These are phyloP conservation scores for Chironomus striatipennis DNA, from an alignment of 1,140 invertebrate genomes.

Conservation along the genomic window DNA sequence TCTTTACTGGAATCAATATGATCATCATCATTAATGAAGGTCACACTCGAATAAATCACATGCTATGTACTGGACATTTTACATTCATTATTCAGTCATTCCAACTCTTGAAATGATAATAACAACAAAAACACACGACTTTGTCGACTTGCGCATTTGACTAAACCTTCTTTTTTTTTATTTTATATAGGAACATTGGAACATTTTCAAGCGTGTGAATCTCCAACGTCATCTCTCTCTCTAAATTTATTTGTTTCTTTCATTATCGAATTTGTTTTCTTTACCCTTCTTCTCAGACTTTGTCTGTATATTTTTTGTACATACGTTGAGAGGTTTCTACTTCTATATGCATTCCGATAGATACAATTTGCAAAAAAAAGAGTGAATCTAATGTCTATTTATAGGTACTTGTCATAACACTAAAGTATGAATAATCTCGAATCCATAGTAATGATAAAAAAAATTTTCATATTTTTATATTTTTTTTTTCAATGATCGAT, in stretches of 20 bases:
- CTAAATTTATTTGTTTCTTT: neutral
- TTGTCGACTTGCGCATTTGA: neutral
- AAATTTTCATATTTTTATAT: too few species aligned
- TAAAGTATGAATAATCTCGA: neutral
- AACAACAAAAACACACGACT: constrained; percentile 10
- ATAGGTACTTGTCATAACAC: too few species aligned
- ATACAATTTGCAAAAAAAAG: too few species aligned
- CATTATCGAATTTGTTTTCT: neutral
- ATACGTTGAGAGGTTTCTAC: too few species aligned
- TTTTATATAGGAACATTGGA: neutral
- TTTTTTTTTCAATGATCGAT: too few species aligned
- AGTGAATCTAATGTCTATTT: too few species aligned
- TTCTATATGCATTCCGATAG: too few species aligned
- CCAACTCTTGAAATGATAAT: neutral
- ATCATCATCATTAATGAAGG: neutral
- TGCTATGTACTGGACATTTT: neutral
- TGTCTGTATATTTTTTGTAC: too few species aligned
- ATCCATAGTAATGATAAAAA: neutral
- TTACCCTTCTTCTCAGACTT: too few species aligned
- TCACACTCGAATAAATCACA: neutral
- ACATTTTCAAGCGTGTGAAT: neutral
- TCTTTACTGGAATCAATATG: neutral
- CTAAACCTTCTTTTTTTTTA: neutral
- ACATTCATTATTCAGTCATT: neutral
- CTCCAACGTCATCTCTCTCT: constrained; percentile 2